Base-by-base conservation (phyloP, 2,797 vertebrate genomes). In the Eulemur rubriventer region DNA sequence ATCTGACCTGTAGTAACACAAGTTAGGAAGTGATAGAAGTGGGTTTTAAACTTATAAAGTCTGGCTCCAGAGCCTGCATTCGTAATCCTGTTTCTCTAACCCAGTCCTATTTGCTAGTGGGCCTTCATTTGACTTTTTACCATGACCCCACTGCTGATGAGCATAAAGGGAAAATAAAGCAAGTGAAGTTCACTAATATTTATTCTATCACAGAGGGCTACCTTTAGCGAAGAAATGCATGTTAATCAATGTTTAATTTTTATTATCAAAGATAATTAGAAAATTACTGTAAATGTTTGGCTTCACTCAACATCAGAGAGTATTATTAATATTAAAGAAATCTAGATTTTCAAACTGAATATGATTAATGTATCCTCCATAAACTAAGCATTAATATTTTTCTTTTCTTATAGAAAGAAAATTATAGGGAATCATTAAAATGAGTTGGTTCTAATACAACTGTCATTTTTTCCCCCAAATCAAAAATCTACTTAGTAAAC, bases 231-330 rank as follows among this genome's bases (percentile, higher is more conserved):
- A 76, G 48, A 89, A 93, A 93, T 70, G n/a, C 12, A 84, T 28
- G 18, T 70, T 73, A 78, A 78, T 63, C n/a, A 43, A 41, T 83
- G 11, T 75, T 93, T 85, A 46, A 65, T 75, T 63, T 83, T 92
- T 79, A 81, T 75, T 43, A 89, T 73, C 7, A 80, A 94, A 97
- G 59, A 55, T 9, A 91, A 87, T 76, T 38, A 63, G 26, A 96
- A 95, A 94, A 92, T 20, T 89, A 96, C 61, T 38, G 65, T 28
- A 57, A 89, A 33, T 78, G 63, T 82, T 76, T 92, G 70, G 10
- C 28, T 90, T 94, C 55, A 88, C 16, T 89, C 50, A 95, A 84
- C 10, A 89, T 61, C 24, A 91, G 89, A 79, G 76, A 69, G 2
- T 83, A 83, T 48, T 78, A 93, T 3, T 46, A 89, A 89, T 63